Conservation (phyloP, 2,888 invertebrate genomes). For the Tetragonula carbonaria region DNA sequence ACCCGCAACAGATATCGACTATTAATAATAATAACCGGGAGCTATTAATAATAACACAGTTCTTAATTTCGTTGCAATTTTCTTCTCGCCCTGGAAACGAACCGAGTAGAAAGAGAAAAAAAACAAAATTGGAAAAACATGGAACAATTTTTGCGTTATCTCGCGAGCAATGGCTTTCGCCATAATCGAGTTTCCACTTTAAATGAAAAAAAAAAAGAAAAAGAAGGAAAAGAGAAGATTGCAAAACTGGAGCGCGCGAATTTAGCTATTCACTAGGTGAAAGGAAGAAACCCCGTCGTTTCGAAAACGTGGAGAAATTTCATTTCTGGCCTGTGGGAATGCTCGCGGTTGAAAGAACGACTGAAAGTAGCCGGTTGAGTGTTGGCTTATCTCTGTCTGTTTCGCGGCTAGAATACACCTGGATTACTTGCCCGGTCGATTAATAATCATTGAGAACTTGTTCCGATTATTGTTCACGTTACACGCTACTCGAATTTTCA, state of each 20-base stretch:
- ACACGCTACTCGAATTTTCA: neutral
- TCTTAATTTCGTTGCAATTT: conserved; percentile 14
- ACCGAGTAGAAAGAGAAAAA: neutral
- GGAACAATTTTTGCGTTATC: conserved; percentile 13
- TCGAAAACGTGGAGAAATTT: conserved; percentile 3
- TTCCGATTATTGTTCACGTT: neutral
- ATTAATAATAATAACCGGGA: no score
- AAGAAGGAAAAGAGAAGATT: neutral
- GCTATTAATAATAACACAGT: neutral
- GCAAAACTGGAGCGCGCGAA: neutral
- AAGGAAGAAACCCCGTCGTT: neutral
- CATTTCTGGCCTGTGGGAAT: neutral
- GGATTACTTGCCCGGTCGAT: neutral
- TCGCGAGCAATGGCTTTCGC: neutral
- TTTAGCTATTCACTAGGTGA: neutral
- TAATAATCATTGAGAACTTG: neutral
- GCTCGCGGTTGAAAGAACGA: neutral
- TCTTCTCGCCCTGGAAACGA: neutral
- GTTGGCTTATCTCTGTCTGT: neutral
- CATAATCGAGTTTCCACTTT: conserved; percentile 22
- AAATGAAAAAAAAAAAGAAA: neutral
- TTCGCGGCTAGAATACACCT: neutral
- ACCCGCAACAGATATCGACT: no score
- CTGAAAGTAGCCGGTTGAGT: neutral
- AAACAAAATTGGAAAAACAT: no score